phyloP scores from a whole-genome alignment of 2,797 vertebrate genomes.

The Bradypodion ventrale region DNA sequence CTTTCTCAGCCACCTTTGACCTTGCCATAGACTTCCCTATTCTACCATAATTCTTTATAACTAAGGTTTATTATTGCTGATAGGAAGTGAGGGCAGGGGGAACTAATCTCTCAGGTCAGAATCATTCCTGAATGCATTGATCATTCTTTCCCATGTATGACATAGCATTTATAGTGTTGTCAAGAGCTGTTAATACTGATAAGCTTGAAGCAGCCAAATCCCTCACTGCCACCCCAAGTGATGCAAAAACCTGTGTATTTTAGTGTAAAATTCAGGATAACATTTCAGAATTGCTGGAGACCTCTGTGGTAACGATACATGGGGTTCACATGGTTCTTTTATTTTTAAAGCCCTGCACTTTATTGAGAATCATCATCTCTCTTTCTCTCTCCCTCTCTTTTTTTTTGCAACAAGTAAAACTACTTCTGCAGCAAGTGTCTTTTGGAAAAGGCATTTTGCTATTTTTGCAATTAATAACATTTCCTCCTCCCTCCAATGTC shows the following conservation, averaged over 20 bases:
- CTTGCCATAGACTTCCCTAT: too few relatives aligned
- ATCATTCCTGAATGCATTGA: background rate
- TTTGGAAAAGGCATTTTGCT: slow-evolving; percentile 37
- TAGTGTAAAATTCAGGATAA: background rate
- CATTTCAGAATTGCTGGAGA: slow-evolving; percentile 16
- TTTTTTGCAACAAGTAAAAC: background rate
- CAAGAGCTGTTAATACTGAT: background rate
- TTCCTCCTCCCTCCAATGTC: background rate
- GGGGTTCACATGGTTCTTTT: background rate
- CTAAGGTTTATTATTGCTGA: background rate
- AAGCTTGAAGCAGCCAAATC: background rate
- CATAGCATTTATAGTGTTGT: slow-evolving; percentile 24
- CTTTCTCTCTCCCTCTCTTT: slow-evolving; percentile 11
- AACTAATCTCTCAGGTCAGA: slow-evolving; percentile 6
- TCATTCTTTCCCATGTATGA: slow-evolving; percentile 15
- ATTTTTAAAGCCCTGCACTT: background rate
- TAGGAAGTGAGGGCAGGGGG: background rate
- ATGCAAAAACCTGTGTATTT: background rate
- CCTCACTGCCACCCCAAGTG: background rate
- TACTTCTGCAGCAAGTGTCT: background rate
- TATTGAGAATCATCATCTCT: background rate
- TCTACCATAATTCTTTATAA: too few relatives aligned
- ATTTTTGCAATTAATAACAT: slow-evolving; percentile 12
- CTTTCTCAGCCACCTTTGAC: too few relatives aligned
- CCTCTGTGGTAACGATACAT: background rate